Conservation (phyloP, 2,113 vertebrate genomes). For the Myrmecobius fasciatus region DNA sequence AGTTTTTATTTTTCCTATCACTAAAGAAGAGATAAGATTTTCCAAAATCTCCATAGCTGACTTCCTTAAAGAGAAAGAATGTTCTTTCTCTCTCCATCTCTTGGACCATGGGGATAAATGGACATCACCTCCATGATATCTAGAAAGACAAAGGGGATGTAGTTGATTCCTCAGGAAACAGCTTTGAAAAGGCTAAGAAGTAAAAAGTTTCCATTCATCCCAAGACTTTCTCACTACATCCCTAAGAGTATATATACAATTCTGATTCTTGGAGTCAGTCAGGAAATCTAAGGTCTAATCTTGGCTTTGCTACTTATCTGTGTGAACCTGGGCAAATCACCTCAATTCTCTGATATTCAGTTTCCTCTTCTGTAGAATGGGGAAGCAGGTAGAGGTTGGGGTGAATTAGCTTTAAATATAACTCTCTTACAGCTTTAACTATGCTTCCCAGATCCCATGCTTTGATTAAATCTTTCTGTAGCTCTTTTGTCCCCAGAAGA, state of each 20-base stretch:
- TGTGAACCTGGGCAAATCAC: too few species aligned
- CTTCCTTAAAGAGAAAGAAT: not conserved
- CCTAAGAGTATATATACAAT: not conserved
- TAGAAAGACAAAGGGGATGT: not conserved
- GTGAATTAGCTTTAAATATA: too few species aligned
- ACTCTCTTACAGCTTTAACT: too few species aligned
- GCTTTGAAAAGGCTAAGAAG: not conserved
- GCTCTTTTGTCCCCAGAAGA: not conserved
- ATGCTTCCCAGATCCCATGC: too few species aligned
- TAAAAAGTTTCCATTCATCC: not conserved
- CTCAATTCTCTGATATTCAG: too few species aligned
- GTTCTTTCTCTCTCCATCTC: not conserved
- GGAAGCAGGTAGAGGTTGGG: too few species aligned
- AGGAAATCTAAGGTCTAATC: not conserved
- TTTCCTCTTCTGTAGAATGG: too few species aligned
- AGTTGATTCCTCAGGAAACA: not conserved
- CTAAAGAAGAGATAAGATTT: not conserved
- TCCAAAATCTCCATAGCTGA: not conserved
- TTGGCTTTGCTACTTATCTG: too few species aligned
- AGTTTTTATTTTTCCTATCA: not conserved
- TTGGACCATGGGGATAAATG: not conserved
- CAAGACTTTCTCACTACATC: not conserved
- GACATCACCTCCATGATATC: not conserved
- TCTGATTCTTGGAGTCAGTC: not conserved
- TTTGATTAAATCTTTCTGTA: too few species aligned